Base-by-base conservation (phyloP, 64 coral and sea anemone species). In the Cladopsammia gracilis region DNA sequence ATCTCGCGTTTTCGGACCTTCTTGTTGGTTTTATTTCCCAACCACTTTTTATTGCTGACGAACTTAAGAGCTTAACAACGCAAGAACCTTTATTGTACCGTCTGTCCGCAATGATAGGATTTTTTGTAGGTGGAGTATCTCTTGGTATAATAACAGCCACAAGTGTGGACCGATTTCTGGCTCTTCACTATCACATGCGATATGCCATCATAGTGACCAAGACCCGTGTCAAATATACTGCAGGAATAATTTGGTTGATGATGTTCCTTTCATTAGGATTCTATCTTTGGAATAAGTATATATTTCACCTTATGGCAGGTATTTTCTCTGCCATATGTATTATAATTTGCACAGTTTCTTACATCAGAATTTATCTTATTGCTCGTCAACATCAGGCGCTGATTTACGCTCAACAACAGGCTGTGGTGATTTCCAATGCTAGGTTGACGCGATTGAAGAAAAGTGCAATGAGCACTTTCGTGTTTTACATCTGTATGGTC, bases 1-100 rank as follows among this genome's bases (percentile, higher is more conserved):
- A 74, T 3, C 87, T 89, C 3, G 73, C 87, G 0, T 49, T 56
- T 56, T 89, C 74, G 48, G 87, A 89, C 64, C 74, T 89, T 68
- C 72, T 57, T 3, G 87, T 89, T 75, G 87, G 87, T 19, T 25
- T 89, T 10, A 58, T 89, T 3, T 49, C 76, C 25, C 58, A 73
- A 20, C 58, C 87, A 48, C 42, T 89, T 25, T 62, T 42, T 25
- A 25, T 71, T 12, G 69, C 69, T 10, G 11, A 71, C 69, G 24
- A 71, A 3, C 26, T 71, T 71, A 43, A 71, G 24, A 43, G 10
- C 67, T 26, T 25, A 2, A 25, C 67, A 70, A 70, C 67, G 22
- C 67, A 70, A 26, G 25, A 70, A 25, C 10, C 22, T 70, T 25
- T 70, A 26, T 34, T 70, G 5, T 70, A 25, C 67, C 67, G 19